Evolutionary conservation across 2,888 invertebrate species (phyloP), one percentile per base, ranked within the genome.

Genomic region (Yponomeuta sedellus): DNA sequence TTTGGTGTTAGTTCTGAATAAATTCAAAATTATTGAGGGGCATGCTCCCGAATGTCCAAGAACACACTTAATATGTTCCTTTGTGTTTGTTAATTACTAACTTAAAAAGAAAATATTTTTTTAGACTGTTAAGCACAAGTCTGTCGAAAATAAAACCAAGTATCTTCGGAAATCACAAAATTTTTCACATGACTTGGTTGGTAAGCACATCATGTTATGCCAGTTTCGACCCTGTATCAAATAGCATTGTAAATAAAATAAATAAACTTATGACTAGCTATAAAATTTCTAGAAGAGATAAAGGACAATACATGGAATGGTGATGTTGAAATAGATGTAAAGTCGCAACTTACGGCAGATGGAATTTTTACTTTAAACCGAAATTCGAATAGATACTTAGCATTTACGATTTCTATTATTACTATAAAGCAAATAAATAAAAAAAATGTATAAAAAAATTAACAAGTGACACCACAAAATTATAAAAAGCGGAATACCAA

Each of bases 231-330:
- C 44, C 12, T 52, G 16, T 4, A 52, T 16, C 44, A 52, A 34
- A 44, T 44, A 44, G 44, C 28, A 34, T 61, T 61, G 61, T 61
- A 61, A 39, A 61, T 61, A 63, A 61, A 39, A 61, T 61, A 63
- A 61, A 16, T 61, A 61, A 61, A 34, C 25, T 61, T 34, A 61
- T 52, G 28, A 61, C n/a, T 61, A 61, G 56, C 11, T 61, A 61
- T 28, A 22, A 25, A 63, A 39, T 73, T 74, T 73, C 70, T 77
- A 69, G 34, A 34, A 34, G 5, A 6, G 34, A 34, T 34, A 74
- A 70, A 81, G 74, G 82, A 86, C 82, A 82, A 82, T 86, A 85
- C 44, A 52, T 81, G 84, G 82, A 85, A 85, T 86, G 87, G 82
- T 80, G 82, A 79, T 80, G 77, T 77, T 71, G 75, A 76, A 70